A percentile compares a stretch with the other conserved stretches of the same genome.
Evolutionary conservation across 2,113 vertebrate species (phyloP).

Genomic region (Pithys albifrons): DNA sequence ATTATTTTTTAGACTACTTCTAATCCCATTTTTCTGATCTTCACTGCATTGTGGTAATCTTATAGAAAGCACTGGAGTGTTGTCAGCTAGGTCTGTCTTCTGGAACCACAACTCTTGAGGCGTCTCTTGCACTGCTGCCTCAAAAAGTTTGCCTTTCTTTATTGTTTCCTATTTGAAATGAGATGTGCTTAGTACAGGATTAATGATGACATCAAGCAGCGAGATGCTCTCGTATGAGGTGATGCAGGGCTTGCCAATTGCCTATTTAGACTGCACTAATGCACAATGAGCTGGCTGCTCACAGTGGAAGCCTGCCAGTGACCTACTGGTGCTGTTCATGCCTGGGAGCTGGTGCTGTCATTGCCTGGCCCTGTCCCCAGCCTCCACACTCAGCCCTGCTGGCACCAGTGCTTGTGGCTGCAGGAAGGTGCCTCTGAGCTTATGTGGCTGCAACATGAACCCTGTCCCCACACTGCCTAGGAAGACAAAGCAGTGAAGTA

Average conservation of each 20-base stretch:
- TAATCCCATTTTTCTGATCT: not conserved
- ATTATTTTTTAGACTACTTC: not conserved
- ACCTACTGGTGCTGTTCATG: not conserved
- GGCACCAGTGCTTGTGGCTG: not conserved
- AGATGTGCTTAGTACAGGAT: not conserved
- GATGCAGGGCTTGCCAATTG: not conserved
- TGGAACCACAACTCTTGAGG: not conserved
- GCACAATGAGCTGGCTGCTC: not conserved
- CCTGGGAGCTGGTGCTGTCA: not conserved
- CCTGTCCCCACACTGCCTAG: not conserved
- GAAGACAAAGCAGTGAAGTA: not conserved
- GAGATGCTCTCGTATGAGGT: not conserved
- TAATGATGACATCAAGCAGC: not conserved
- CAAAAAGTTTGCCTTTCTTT: not conserved
- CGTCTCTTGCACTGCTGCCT: not conserved
- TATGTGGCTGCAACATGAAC: not conserved
- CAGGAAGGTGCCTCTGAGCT: not conserved
- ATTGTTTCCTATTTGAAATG: not conserved
- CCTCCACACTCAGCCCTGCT: not conserved
- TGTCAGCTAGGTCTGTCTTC: not conserved
- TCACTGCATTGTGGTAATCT: not conserved
- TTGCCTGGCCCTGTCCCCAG: not conserved
- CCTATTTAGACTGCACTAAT: not conserved
- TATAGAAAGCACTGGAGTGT: not conserved
- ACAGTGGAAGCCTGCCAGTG: not conserved